Percentiles rank a stretch among this genome's conserved stretches.
Evolutionary conservation across 2,797 vertebrate species (phyloP).

Genomic region (Morelia viridis): DNA sequence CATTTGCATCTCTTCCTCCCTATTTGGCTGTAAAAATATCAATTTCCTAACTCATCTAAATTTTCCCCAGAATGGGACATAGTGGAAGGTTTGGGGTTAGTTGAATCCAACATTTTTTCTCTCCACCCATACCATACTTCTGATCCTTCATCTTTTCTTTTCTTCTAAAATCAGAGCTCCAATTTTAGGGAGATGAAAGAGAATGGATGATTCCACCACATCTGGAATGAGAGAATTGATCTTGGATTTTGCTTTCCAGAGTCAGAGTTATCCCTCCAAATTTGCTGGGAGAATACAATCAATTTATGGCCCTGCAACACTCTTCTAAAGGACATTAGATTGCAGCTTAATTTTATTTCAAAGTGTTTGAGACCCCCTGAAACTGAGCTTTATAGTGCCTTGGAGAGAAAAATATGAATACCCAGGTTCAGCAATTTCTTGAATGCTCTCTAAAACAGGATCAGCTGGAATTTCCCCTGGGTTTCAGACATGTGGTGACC

Average conservation of each 20-base stretch:
- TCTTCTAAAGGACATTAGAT: not conserved
- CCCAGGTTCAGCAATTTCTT: slow-evolving; percentile 1
- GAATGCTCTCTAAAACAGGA: not conserved
- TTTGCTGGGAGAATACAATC: not conserved
- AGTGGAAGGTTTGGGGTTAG: not conserved
- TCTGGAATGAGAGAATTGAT: not conserved
- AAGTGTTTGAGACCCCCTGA: not conserved
- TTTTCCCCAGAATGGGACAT: not conserved
- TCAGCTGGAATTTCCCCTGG: not conserved
- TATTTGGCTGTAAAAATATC: not conserved
- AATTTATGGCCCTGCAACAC: not conserved
- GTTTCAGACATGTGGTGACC: not conserved
- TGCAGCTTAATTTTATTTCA: slow-evolving; percentile 14
- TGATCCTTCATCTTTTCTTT: not conserved
- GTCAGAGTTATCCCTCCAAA: not conserved
- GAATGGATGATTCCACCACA: not conserved
- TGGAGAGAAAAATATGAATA: not conserved
- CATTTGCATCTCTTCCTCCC: slow-evolving; percentile 1
- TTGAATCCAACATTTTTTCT: not conserved
- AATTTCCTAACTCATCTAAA: not conserved
- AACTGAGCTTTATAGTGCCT: not conserved
- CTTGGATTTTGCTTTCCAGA: not conserved
- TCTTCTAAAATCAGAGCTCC: not conserved
- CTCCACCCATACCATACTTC: not conserved
- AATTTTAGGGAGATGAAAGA: not conserved